Percentiles rank a stretch among this genome's conserved stretches.
phyloP scores from a whole-genome alignment of 2,888 invertebrate genomes.

The Synanthedon myopaeformis region DNA sequence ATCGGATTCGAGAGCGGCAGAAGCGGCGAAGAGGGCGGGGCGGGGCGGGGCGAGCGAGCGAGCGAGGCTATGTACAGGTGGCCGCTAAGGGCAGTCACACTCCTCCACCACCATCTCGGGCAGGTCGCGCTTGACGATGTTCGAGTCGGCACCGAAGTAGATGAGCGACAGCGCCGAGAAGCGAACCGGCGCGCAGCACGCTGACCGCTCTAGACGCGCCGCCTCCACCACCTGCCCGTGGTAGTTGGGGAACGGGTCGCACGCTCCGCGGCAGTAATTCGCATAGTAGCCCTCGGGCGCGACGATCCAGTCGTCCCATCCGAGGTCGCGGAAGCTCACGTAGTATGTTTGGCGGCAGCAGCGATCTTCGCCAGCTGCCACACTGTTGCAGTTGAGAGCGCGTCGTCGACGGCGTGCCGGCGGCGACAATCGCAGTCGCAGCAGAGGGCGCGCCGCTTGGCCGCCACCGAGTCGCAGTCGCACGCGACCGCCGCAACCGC shows the following conservation, averaged over 20 bases:
- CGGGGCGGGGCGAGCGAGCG: slow-evolving; percentile 19
- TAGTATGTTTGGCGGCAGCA: slow-evolving; percentile 93
- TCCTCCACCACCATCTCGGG: slow-evolving; percentile 97
- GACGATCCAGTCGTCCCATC: slow-evolving; percentile 96
- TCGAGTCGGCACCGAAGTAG: slow-evolving; percentile 90
- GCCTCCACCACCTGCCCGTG: slow-evolving; percentile 93
- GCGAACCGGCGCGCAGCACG: slow-evolving; percentile 92
- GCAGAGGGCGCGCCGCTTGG: slow-evolving; percentile 81
- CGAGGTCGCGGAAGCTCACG: slow-evolving; percentile 90
- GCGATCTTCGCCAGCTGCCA: slow-evolving; percentile 61
- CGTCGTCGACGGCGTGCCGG: slow-evolving; percentile 80
- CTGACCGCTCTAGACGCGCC: slow-evolving; percentile 87
- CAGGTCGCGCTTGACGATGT: slow-evolving; percentile 92
- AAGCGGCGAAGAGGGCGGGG: slow-evolving; percentile 43
- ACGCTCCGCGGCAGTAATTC: slow-evolving; percentile 93
- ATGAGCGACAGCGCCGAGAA: slow-evolving; percentile 93
- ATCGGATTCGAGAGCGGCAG: slow-evolving; percentile 62
- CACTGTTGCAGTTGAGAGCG: slow-evolving; percentile 90
- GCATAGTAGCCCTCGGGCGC: slow-evolving; percentile 92
- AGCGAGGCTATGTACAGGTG: slow-evolving; percentile 38
- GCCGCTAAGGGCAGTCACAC: slow-evolving; percentile 88
- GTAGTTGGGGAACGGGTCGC: slow-evolving; percentile 86
- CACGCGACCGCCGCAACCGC: slow-evolving; percentile 82
- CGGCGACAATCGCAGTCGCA: slow-evolving; percentile 82
- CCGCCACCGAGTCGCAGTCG: slow-evolving; percentile 73